Conservation (phyloP, 1,140 invertebrate genomes). For the Caenorhabditis remanei region DNA sequence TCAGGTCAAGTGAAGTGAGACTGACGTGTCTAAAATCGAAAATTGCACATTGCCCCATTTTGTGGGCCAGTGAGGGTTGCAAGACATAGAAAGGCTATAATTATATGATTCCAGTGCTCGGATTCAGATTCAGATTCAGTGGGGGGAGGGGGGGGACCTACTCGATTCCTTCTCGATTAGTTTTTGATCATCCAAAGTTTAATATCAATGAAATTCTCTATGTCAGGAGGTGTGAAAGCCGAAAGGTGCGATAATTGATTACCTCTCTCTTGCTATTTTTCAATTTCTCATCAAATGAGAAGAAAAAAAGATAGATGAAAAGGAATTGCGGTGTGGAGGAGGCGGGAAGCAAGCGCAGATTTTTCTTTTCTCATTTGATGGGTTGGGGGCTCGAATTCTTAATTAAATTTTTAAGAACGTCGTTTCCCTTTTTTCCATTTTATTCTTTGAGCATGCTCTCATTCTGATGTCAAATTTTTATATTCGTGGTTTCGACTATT, state of each 20-base stretch:
- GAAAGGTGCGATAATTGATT: constrained; percentile 54
- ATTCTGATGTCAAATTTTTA: too few species aligned
- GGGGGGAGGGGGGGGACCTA: too few species aligned
- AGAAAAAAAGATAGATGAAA: constrained; percentile 8
- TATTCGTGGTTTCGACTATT: too few species aligned
- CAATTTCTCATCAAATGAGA: constrained; percentile 20
- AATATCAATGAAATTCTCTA: neutral
- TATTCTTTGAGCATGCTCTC: neutral
- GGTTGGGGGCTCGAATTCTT: constrained; percentile 19
- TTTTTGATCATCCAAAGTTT: constrained; percentile 44
- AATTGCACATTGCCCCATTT: neutral
- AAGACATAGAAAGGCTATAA: neutral
- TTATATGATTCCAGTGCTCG: too few species aligned
- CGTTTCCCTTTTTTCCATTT: neutral
- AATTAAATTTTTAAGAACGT: constrained; percentile 47
- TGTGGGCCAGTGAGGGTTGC: neutral
- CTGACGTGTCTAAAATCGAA: neutral
- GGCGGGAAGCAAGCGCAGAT: neutral
- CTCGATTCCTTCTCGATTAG: neutral
- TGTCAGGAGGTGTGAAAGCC: constrained; percentile 25
- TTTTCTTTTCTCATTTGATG: constrained; percentile 3
- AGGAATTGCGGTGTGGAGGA: neutral
- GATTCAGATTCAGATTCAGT: too few species aligned
- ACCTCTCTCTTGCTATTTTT: neutral
- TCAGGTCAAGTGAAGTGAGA: neutral